Conservation (phyloP, 2,888 invertebrate species). For the Agonopterix heracliana region DNA sequence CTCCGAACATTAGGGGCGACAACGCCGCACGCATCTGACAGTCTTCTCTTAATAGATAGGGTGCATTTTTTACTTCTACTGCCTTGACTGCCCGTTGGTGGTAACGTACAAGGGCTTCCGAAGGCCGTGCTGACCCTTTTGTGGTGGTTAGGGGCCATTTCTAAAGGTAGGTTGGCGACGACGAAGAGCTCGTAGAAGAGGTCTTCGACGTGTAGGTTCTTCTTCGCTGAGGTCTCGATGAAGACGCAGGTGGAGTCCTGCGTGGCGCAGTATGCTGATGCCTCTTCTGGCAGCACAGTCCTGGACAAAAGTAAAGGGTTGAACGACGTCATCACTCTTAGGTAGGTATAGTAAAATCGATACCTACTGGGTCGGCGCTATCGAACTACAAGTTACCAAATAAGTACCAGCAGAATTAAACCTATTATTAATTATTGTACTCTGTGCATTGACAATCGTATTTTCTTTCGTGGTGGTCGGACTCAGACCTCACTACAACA, state of each 20-base stretch:
- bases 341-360: too few species aligned
- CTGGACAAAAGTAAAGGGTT: slow-evolving; percentile 50
- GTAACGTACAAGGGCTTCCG: slow-evolving; percentile 85
- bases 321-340: too few species aligned
- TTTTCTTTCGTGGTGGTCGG: too few species aligned
- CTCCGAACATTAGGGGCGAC: slow-evolving; percentile 91
- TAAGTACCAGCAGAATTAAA: too few species aligned
- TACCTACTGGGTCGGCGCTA: too few species aligned
- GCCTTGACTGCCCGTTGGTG: slow-evolving; percentile 79
- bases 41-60: slow-evolving; percentile 85
- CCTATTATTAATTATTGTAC: too few species aligned
- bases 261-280: slow-evolving; percentile 83
- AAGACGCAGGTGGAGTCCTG: slow-evolving; percentile 87
- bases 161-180: slow-evolving; percentile 87
- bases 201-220: slow-evolving; percentile 87
- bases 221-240: slow-evolving; percentile 89
- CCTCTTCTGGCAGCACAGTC: slow-evolving; percentile 86
- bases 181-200: slow-evolving; percentile 90
- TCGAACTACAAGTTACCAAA: too few species aligned
- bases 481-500: too few species aligned
- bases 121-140: slow-evolving; percentile 86
- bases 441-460: too few species aligned
- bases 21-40: slow-evolving; percentile 92
- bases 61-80: slow-evolving; percentile 84
- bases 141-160: slow-evolving; percentile 93